Evolutionary conservation across 1,140 invertebrate species (phyloP).

Genomic region (Listronotus bonariensis): DNA sequence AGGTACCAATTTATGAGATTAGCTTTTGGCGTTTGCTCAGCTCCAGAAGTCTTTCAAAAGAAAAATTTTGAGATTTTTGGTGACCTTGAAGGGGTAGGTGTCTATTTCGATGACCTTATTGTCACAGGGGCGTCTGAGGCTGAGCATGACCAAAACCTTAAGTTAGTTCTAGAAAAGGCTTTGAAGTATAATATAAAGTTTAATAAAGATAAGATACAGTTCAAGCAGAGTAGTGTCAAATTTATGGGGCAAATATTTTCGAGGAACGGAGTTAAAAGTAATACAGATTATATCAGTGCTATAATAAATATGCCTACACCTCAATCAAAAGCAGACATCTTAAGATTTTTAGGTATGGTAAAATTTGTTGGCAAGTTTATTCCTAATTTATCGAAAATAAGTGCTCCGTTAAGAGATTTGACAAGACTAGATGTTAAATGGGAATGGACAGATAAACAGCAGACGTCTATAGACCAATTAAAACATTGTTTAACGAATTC

Average conservation of each 20-base stretch:
- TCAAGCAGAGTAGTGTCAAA: too few relatives aligned
- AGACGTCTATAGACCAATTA: neutral
- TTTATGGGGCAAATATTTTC: too few relatives aligned
- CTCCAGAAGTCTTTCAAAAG: too few relatives aligned
- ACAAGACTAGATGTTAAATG: slow-evolving; percentile 8
- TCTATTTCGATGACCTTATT: slow-evolving; percentile 5
- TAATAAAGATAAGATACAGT: too few relatives aligned
- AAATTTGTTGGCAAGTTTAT: slow-evolving; percentile 2
- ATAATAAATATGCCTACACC: neutral
- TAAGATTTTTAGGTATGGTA: too few relatives aligned
- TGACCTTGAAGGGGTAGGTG: neutral
- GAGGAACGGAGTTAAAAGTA: too few relatives aligned
- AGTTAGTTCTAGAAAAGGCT: too few relatives aligned
- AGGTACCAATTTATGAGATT: too few relatives aligned
- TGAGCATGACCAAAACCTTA: too few relatives aligned
- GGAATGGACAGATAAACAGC: neutral
- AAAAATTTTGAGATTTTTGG: too few relatives aligned
- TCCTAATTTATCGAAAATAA: slow-evolving; percentile 5
- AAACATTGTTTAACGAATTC: neutral
- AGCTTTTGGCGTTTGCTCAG: too few relatives aligned
- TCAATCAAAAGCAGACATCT: neutral
- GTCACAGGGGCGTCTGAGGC: neutral
- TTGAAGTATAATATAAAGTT: too few relatives aligned
- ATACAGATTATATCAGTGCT: neutral
- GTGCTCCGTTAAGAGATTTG: slow-evolving; percentile 9